Conservation (phyloP, 2,113 vertebrate species). For the Alosa alosa region DNA sequence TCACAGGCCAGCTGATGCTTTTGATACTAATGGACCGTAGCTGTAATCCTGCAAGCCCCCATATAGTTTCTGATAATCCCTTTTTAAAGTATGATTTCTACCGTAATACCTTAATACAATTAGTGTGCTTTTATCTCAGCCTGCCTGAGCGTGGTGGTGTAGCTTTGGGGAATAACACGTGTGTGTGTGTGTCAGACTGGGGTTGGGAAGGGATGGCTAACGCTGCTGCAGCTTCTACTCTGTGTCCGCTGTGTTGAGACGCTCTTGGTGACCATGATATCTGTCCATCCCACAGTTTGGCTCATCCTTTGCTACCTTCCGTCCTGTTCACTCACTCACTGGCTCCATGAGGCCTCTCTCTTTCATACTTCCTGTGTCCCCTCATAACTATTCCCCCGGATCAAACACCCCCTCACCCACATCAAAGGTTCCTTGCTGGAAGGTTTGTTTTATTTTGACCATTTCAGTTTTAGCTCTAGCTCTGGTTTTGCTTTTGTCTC, state of each 20-base stretch:
- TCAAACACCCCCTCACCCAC: conserved; percentile 76
- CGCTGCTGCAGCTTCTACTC: neutral
- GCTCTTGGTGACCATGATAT: conserved; percentile 18
- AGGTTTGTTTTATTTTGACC: conserved; percentile 70
- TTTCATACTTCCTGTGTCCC: conserved; percentile 77
- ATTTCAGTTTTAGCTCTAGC: neutral
- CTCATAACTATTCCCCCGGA: conserved; percentile 77
- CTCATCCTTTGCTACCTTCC: conserved; percentile 79
- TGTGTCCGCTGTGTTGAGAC: neutral
- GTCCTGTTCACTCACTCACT: conserved; percentile 77
- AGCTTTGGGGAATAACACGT: neutral
- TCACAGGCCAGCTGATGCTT: neutral
- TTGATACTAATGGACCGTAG: neutral
- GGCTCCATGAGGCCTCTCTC: conserved; percentile 77
- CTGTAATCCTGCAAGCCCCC: neutral
- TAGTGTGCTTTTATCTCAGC: neutral
- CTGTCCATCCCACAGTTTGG: conserved; percentile 77
- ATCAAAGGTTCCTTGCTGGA: conserved; percentile 80
- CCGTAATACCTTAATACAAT: neutral
- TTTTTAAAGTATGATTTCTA: neutral
- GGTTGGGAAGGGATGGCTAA: neutral
- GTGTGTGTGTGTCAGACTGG: neutral
- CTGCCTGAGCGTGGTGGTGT: neutral
- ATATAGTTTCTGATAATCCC: neutral
- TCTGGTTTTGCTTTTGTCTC: conserved; percentile 55